These are phyloP conservation scores for Rhagonycha fulva DNA, from an alignment of 2,888 invertebrate species.

Conservation along the genomic window DNA sequence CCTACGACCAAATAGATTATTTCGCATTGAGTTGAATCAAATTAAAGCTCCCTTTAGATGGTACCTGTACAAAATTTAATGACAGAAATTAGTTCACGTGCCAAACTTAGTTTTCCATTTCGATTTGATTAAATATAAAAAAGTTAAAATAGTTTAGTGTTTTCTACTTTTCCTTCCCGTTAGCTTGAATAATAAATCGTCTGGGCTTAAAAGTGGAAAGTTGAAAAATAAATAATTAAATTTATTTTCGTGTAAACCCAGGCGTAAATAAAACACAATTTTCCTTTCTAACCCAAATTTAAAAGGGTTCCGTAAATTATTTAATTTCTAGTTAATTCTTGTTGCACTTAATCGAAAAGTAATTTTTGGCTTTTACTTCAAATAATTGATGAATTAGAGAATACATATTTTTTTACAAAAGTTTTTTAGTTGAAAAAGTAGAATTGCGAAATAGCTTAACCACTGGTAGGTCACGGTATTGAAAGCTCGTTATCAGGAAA, in stretches of 20 bases:
- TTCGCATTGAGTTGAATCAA: not conserved
- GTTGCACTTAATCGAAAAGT: not conserved
- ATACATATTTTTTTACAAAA: not conserved
- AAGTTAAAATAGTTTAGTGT: not conserved
- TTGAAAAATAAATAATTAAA: not conserved
- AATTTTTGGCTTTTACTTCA: not conserved
- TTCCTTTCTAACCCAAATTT: not conserved
- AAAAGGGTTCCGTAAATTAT: not conserved
- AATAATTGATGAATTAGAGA: not conserved
- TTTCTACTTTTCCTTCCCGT: not conserved
- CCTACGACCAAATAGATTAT: not conserved
- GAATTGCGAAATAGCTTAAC: conserved; percentile 47
- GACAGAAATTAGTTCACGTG: not conserved
- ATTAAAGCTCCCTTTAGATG: not conserved
- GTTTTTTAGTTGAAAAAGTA: conserved; percentile 21
- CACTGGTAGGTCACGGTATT: conserved; percentile 49
- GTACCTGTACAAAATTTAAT: not conserved
- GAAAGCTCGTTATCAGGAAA: conserved; percentile 45
- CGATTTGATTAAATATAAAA: not conserved
- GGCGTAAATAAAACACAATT: not conserved
- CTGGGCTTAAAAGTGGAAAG: not conserved
- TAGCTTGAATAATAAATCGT: not conserved
- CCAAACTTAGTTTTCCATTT: not conserved
- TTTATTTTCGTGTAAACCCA: not conserved
- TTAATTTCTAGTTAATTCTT: not conserved